Evolutionary conservation across 2,888 invertebrate genomes (phyloP), one percentile per base, ranked within the genome.

Genomic region (Capitulum mitella): DNA sequence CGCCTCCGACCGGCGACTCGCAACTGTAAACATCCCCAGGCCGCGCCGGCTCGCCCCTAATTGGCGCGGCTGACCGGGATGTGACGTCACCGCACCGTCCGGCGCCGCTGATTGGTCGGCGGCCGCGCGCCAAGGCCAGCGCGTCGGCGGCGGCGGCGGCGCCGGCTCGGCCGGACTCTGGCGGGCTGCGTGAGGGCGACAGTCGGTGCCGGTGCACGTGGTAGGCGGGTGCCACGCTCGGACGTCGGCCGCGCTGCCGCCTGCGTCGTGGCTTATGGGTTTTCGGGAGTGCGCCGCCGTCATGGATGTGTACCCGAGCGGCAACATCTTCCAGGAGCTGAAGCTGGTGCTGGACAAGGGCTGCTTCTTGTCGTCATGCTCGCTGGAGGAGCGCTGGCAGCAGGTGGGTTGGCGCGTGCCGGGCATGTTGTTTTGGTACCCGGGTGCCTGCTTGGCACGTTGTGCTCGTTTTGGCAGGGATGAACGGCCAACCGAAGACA

Each of bases 331-430:
- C 90, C 91, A 94, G 86, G 97, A 98, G 89, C 89, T 97, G 86
- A 95, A 98, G 90, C 94, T 94, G 88, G 95, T 98, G 86, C 95
- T 97, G 87, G 97, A 96, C 88, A 97, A 97, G 84, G 97, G 97
- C 87, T 97, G 95, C 89, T 97, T 97, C 88, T 94, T 95, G 85
- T 93, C 95, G 85, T 94, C 95, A 87, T 91, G 93, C 82, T 95
- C 97, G 81, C 90, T 97, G 83, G 97, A 97, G 89, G 97, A 98
- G 89, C 93, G 93, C 87, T 97, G 97, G 97, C 96, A 97, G 92
- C 97, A 97, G 97, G 97, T 95, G 89, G 88, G 89, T 85, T n/a
- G n/a, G n/a, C n/a, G n/a, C n/a, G n/a, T n/a, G n/a, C n/a, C n/a
- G n/a, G n/a, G n/a, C n/a, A n/a, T n/a, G n/a, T n/a, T n/a, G n/a